These are phyloP conservation scores for Torymus aiolomorphi DNA, from an alignment of 2,888 invertebrate species.

Conservation along the genomic window DNA sequence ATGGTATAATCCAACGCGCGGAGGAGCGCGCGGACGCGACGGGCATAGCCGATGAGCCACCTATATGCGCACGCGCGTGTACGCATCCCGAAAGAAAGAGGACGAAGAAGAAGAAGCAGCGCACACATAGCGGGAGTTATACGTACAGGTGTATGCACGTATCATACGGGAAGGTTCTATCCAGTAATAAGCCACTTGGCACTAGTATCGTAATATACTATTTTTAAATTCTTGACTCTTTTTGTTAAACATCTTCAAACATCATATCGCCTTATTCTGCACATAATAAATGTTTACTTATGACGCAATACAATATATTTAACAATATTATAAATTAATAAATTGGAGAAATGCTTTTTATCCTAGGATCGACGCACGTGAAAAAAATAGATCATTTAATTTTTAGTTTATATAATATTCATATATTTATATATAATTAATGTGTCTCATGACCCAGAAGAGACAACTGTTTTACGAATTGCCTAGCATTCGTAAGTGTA, in stretches of 20 bases:
- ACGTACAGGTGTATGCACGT: no score
- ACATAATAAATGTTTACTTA: slow-evolving; percentile 45
- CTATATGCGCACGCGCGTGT: no score
- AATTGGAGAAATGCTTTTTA: slow-evolving; percentile 36
- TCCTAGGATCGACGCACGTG: slow-evolving; percentile 2
- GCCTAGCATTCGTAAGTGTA: slow-evolving; percentile 93
- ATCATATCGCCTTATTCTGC: no score
- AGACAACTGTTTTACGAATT: slow-evolving; percentile 95
- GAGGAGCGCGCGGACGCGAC: slow-evolving; percentile 52
- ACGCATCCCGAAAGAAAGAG: no score
- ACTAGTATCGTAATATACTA: no score
- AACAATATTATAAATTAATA: slow-evolving; percentile 42
- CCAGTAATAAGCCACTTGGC: no score
- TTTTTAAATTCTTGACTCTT: slow-evolving; percentile 23
- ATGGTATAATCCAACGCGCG: neutral
- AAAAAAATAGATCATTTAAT: slow-evolving; percentile 45
- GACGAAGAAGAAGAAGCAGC: no score
- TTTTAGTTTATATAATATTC: no score
- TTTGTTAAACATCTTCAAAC: slow-evolving; percentile 24
- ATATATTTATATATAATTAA: no score
- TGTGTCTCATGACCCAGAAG: slow-evolving; percentile 85
- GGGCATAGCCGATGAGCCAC: slow-evolving; percentile 59
- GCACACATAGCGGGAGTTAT: no score
- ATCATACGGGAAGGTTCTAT: no score
- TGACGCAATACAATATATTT: slow-evolving; percentile 16